Evolutionary conservation across 2,797 vertebrate species (phyloP).

Genomic region (Alca torda): DNA sequence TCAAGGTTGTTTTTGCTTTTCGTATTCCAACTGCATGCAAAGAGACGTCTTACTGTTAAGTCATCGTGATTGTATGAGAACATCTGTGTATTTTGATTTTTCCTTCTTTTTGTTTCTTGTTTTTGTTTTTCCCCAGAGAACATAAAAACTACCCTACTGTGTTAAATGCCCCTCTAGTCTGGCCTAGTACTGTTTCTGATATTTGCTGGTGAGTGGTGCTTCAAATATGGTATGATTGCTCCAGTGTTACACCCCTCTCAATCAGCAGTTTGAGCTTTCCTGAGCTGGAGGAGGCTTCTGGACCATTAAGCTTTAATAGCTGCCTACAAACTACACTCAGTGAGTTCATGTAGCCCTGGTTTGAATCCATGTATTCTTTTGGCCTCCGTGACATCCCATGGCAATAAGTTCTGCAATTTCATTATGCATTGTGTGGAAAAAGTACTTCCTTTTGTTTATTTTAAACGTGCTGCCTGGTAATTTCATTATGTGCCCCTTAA

Average conservation of each 20-base stretch:
- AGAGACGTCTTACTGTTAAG: background rate
- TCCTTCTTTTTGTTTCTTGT: background rate
- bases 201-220: background rate
- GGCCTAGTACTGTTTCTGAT: background rate
- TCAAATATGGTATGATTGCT: background rate
- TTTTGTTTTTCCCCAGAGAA: background rate
- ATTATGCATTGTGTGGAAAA: background rate
- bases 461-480: background rate
- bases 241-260: background rate
- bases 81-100: background rate
- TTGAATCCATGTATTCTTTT: background rate
- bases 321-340: background rate
- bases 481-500: background rate
- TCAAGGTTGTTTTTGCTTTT: slow-evolving; percentile 41
- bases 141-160: background rate
- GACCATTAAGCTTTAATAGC: background rate
- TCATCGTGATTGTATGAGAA: background rate
- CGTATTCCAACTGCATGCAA: background rate
- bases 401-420: background rate
- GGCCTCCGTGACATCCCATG: background rate
- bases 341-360: background rate
- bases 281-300: background rate
- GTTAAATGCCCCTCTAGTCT: background rate
- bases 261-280: background rate
- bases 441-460: slow-evolving; percentile 25